phyloP scores from a whole-genome alignment of 2,113 vertebrate genomes.

The Stomatorhinus ivindoensis region DNA sequence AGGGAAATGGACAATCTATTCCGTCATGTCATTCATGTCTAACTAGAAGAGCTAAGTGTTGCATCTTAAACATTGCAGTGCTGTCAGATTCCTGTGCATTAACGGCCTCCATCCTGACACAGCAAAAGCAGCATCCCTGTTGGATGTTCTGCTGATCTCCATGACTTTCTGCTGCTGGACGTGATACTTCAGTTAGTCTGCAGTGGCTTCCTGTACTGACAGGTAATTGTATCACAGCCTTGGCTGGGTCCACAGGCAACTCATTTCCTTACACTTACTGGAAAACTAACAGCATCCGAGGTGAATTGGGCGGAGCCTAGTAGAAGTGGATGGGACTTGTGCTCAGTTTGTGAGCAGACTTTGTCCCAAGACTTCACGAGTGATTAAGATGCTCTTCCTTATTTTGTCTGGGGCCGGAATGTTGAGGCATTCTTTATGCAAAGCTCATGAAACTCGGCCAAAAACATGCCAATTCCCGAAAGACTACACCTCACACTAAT shows the following conservation, averaged over 20 bases:
- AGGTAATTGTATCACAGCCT: not conserved
- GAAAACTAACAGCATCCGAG: not conserved
- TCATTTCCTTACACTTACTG: not conserved
- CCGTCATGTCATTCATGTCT: not conserved
- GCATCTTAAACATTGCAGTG: not conserved
- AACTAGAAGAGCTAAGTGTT: not conserved
- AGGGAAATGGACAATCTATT: not conserved
- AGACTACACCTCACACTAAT: not conserved
- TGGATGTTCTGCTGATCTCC: not conserved
- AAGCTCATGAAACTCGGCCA: not conserved
- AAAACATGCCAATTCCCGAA: not conserved
- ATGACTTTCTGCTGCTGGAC: not conserved
- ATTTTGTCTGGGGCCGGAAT: not conserved
- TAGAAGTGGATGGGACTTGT: not conserved
- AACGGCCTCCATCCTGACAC: not conserved
- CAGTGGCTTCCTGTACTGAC: not conserved
- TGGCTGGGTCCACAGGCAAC: not conserved
- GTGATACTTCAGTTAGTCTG: not conserved
- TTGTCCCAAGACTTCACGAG: not conserved
- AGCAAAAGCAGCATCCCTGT: not conserved
- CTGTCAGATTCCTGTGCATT: not conserved
- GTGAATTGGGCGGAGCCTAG: not conserved
- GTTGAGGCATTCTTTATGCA: not conserved
- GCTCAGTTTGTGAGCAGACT: not conserved
- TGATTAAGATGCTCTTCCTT: not conserved